Evolutionary conservation across 1,140 invertebrate genomes (phyloP).

Genomic region (Drosophila pachea): DNA sequence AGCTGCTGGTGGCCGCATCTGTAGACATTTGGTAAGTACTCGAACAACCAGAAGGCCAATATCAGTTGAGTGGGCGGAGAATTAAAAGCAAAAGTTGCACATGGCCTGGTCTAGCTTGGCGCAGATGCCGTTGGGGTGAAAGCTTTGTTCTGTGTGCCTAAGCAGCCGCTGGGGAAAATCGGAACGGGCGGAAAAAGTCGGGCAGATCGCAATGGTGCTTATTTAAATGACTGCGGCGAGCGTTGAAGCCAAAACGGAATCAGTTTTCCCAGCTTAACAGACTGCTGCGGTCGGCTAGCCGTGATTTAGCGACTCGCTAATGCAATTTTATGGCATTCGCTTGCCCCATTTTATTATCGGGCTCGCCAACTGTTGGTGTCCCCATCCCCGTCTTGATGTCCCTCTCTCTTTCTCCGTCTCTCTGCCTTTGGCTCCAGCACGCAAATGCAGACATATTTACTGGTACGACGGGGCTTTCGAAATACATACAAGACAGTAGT

Average conservation of each 20-base stretch:
- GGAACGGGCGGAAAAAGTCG: slow-evolving; percentile 10
- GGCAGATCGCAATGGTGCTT: slow-evolving; percentile 8
- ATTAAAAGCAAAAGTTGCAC: slow-evolving; percentile 42
- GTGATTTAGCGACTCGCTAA: slow-evolving; percentile 29
- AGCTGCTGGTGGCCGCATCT: slow-evolving; percentile 87
- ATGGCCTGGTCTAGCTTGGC: not conserved
- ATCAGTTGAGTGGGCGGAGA: slow-evolving; percentile 2
- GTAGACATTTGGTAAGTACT: slow-evolving; percentile 86
- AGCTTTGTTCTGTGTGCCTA: slow-evolving; percentile 29
- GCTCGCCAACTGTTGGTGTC: slow-evolving; percentile 25
- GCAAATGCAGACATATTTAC: not conserved
- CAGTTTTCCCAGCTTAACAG: slow-evolving; percentile 22
- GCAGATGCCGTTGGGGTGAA: slow-evolving; percentile 23
- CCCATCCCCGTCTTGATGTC: not conserved
- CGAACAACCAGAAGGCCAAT: not conserved
- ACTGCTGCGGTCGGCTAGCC: slow-evolving; percentile 8
- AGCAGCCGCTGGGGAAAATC: not conserved
- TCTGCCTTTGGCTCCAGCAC: not conserved
- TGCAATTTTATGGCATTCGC: slow-evolving; percentile 39
- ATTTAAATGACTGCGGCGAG: slow-evolving; percentile 36
- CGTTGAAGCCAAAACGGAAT: slow-evolving; percentile 23
- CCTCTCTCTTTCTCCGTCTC: not conserved
- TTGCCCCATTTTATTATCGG: slow-evolving; percentile 35
- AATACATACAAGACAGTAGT: no score
- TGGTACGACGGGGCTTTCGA: no score